A percentile compares a stretch with the other conserved stretches of the same genome.
These are phyloP conservation scores for Rutpela maculata DNA, from an alignment of 2,888 invertebrate species.

Conservation along the genomic window DNA sequence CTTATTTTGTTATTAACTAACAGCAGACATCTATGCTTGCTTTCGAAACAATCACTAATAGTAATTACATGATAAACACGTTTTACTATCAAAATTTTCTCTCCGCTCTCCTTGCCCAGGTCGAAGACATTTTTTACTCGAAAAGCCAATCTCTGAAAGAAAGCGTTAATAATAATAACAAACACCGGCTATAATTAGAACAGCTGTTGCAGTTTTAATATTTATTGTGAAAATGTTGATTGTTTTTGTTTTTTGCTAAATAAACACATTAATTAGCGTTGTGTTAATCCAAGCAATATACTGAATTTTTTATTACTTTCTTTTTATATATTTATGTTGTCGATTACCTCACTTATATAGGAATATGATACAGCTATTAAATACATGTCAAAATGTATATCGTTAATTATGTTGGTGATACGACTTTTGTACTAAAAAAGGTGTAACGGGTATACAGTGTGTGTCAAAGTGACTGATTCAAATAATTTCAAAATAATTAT, in stretches of 20 bases:
- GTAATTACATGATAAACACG: background rate
- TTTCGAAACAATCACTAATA: background rate
- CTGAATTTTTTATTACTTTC: constrained; percentile 1
- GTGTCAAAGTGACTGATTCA: too few relatives aligned
- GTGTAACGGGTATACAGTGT: too few relatives aligned
- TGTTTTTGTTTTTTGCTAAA: constrained; percentile 11
- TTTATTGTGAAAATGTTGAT: constrained; percentile 14
- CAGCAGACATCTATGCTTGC: background rate
- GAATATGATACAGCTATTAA: background rate
- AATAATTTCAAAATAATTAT: too few relatives aligned
- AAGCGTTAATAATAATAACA: constrained; percentile 9
- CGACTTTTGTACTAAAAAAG: too few relatives aligned
- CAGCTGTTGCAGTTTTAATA: constrained; percentile 1
- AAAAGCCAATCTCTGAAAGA: background rate
- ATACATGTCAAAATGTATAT: background rate
- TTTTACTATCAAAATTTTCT: background rate
- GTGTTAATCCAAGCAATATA: background rate
- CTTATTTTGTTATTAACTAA: background rate
- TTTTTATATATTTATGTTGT: background rate
- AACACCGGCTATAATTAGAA: background rate
- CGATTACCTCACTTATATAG: constrained; percentile 19
- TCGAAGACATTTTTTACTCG: background rate
- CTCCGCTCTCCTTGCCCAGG: background rate
- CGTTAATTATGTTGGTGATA: background rate
- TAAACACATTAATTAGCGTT: constrained; percentile 4